Evolutionary conservation across 2,797 vertebrate species (phyloP), one percentile per base, ranked within the genome.

Genomic region (Parauchenoglanis ngamensis): DNA sequence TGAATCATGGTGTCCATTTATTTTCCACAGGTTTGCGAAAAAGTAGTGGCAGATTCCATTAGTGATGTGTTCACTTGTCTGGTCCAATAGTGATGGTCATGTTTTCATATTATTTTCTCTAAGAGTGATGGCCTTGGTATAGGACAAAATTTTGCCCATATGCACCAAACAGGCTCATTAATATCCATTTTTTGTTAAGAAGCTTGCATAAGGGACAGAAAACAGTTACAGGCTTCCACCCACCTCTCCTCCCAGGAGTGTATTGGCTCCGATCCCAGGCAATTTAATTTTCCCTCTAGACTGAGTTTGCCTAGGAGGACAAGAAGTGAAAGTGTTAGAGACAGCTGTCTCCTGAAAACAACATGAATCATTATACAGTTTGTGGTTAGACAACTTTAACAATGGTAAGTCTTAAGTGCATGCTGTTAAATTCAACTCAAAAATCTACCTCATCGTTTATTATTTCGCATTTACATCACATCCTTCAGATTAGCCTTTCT

Each of bases 181-280:
- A 87, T 77, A 77, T 90, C 91, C 80, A 57, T 28, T 88, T 76
- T 87, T 87, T 81, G 75, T 87, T 86, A 73, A 85, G 87, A 89
- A 87, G 87, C 87, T 92, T 92, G 91, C 91, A 92, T 92, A 92
- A 92, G 87, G 85, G 84, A 85, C 65, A 35, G 59, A 90, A 87
- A 87, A 86, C 72, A 85, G 87, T 84, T 89, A 86, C 75, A 87
- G 73, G 85, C 80, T 77, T 88, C 89, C 81, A 83, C 86, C 90
- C 88, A 54, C 87, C 73, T 79, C 87, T 80, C 78, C 79, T 90
- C 81, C 81, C 49, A 57, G 79, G 68, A 80, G 86, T 88, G 87
- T 72, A 89, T 28, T 89, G 87, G 89, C 88, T 89, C 80, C 73
- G 85, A 86, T 91, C 88, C 85, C 79, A 84, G 87, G 85, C 86